Percentiles rank a stretch among this genome's conserved stretches.
These are phyloP conservation scores for Caenorhabditis inopinata DNA, from an alignment of 1,140 invertebrate species.

Conservation along the genomic window DNA sequence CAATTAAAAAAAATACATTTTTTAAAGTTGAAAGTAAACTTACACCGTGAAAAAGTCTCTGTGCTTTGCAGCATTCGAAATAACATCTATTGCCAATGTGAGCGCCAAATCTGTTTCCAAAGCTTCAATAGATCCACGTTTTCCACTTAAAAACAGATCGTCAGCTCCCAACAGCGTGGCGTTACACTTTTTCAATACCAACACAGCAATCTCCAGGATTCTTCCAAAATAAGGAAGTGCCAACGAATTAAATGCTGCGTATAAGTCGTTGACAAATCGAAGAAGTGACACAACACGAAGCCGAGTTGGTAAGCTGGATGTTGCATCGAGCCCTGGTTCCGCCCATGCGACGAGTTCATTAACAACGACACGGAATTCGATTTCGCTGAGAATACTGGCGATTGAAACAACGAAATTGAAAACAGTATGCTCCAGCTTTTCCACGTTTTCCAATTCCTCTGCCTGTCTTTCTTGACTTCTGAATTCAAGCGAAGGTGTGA, in stretches of 20 bases:
- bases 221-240: slow-evolving; percentile 44
- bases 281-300: slow-evolving; percentile 40
- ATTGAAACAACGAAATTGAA: slow-evolving; percentile 7
- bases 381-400: slow-evolving; percentile 7
- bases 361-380: slow-evolving; percentile 39
- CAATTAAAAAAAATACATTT: too few species aligned
- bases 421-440: slow-evolving; percentile 13
- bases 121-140: slow-evolving; percentile 26
- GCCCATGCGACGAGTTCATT: slow-evolving; percentile 40
- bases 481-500: slow-evolving; percentile 21
- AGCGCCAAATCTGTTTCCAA: slow-evolving; percentile 41
- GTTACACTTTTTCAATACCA: slow-evolving; percentile 37
- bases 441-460: slow-evolving; percentile 33
- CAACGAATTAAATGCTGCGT: slow-evolving; percentile 37
- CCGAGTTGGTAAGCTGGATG: background rate
- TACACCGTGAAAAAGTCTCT: slow-evolving; percentile 43
- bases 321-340: slow-evolving; percentile 5
- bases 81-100: slow-evolving; percentile 35
- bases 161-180: background rate
- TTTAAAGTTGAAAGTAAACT: background rate
- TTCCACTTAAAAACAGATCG: slow-evolving; percentile 31
- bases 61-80: slow-evolving; percentile 43
- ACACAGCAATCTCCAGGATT: slow-evolving; percentile 41
- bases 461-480: slow-evolving; percentile 22
- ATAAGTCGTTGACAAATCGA: slow-evolving; percentile 48